Base-by-base conservation (phyloP, 2,797 vertebrate genomes). In the Bryconaethiops microstoma region DNA sequence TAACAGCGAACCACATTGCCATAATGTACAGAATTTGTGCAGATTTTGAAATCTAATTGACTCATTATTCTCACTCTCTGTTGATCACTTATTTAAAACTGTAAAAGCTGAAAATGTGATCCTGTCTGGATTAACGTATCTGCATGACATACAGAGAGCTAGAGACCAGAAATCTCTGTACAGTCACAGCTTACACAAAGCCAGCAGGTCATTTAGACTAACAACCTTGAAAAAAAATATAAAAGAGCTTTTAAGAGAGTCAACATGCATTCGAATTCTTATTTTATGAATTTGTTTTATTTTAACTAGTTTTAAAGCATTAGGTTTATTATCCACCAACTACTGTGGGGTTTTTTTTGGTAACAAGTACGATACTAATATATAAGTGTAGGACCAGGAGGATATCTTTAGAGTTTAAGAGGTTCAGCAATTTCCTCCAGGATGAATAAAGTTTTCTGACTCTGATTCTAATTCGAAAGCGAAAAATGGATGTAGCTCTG, bases 11-110 rank as follows among this genome's bases (percentile, higher is more conserved):
- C 63, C 52, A 72, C 54, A 69, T 57, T 63, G 54, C 45, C 72
- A 63, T 78, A 70, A 76, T 72, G 64, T 60, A 48, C 7, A 57
- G 54, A 70, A 80, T n/a, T n/a, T 23, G 55, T 78, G 79, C 50
- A 55, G 48, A 50, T 23, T 4, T 14, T 29, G 29, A 52, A 55
- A 75, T 17, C 40, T 40, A 17, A 39, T 10, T 39, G 23, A 57
- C 59, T 63, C 80, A 80, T 10, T 55, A 68, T 39, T 74, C 45
- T 35, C 60, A 29, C 42, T 70, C 55, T 25, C 19, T 13, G 52
- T 10, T 19, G 42, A 67, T 71, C 23, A 3, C 12, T 81, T 70
- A 16, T 25, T 29, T 62, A 14, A 23, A 19, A 59, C 57, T 62
- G 17, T 19, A 10, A 39, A 57, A 64, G 6, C 17, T 35, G 4